These are phyloP conservation scores for Anthrax anthrax DNA, from an alignment of 2,888 invertebrate genomes.

Conservation along the genomic window DNA sequence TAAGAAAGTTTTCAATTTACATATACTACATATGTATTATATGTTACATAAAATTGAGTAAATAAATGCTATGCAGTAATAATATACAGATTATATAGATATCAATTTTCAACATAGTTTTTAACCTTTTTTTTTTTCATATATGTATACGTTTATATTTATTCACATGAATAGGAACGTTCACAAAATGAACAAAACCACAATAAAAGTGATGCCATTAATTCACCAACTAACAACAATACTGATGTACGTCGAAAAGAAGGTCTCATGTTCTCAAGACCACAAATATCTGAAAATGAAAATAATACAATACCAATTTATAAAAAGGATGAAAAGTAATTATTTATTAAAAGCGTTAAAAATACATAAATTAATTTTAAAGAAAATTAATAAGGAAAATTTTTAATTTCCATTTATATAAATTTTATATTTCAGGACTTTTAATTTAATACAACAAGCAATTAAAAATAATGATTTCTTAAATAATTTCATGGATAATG, in stretches of 20 bases:
- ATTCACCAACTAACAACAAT: constrained; percentile 2
- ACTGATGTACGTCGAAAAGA: constrained; percentile 31
- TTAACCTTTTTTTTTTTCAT: too few relatives aligned
- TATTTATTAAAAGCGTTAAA: neutral
- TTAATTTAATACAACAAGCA: constrained; percentile 51
- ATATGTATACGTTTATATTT: neutral
- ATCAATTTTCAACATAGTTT: too few relatives aligned
- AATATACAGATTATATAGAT: too few relatives aligned
- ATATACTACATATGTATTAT: too few relatives aligned
- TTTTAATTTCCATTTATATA: neutral
- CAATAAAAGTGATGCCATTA: constrained; percentile 3
- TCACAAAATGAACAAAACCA: neutral
- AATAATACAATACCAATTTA: constrained; percentile 39
- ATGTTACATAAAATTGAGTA: too few relatives aligned
- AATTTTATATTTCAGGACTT: constrained; percentile 27
- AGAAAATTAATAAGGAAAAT: neutral
- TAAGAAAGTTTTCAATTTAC: too few relatives aligned
- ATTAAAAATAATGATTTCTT: constrained; percentile 71
- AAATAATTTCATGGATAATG: constrained; percentile 53
- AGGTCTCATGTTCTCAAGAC: constrained; percentile 39
- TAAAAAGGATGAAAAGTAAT: constrained; percentile 43
- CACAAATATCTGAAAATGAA: constrained; percentile 33
- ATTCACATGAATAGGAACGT: constrained; percentile 1
- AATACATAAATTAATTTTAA: neutral
- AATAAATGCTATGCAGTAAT: too few relatives aligned